phyloP scores from a whole-genome alignment of 2,797 vertebrate genomes.

The Leuciscus waleckii region DNA sequence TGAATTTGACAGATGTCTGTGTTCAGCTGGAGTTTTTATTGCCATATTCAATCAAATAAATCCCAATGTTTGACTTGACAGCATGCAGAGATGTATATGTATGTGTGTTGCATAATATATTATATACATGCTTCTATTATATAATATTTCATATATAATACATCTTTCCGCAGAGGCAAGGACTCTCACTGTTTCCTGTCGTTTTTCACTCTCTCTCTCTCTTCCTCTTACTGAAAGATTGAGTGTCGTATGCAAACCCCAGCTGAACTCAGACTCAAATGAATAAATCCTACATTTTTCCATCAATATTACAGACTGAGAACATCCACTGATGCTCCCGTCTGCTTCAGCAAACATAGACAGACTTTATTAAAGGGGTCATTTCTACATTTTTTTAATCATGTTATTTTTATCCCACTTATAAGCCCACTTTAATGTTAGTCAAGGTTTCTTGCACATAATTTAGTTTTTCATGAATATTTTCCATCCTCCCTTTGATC shows the following conservation, averaged over 20 bases:
- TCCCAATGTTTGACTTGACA: neutral
- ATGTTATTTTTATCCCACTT: slow-evolving; percentile 4
- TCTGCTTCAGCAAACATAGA: slow-evolving; percentile 2
- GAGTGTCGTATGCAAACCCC: slow-evolving; percentile 12
- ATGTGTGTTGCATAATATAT: slow-evolving; percentile 3
- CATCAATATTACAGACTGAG: slow-evolving; percentile 35
- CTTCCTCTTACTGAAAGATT: slow-evolving; percentile 29
- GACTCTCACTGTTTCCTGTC: slow-evolving; percentile 5
- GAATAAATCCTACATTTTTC: slow-evolving; percentile 20
- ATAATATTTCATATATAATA: slow-evolving; percentile 33
- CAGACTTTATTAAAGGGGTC: slow-evolving; percentile 2
- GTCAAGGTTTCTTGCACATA: neutral
- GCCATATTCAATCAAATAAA: slow-evolving; percentile 10
- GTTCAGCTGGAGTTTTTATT: neutral
- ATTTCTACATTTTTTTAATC: neutral
- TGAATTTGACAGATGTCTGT: neutral
- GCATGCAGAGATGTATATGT: neutral
- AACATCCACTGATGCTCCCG: slow-evolving; percentile 10
- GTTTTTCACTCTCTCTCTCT: neutral
- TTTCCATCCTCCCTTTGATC: neutral
- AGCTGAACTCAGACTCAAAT: slow-evolving; percentile 26
- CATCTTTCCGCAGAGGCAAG: slow-evolving; percentile 10
- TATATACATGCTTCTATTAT: slow-evolving; percentile 12
- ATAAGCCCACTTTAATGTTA: slow-evolving; percentile 2
- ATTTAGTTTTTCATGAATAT: neutral